These are phyloP conservation scores for Dendrolimus pini DNA, from an alignment of 2,888 invertebrate genomes.

Conservation along the genomic window DNA sequence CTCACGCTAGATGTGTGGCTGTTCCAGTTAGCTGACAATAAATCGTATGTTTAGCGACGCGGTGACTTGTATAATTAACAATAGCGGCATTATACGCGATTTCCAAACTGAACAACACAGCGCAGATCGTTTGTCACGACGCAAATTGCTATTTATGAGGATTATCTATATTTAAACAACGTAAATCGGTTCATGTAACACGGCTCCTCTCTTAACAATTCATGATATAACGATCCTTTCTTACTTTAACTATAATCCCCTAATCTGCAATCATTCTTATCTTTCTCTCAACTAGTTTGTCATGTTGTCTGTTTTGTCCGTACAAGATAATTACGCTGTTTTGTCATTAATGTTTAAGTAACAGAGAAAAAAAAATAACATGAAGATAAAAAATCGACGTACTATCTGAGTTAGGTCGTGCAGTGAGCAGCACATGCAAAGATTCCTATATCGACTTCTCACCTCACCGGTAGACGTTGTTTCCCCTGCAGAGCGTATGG, in stretches of 20 bases:
- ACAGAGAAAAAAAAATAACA: too few relatives aligned
- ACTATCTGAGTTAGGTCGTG: not conserved
- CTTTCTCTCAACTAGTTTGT: constrained; percentile 4
- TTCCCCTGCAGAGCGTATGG: constrained; percentile 34
- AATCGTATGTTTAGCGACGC: constrained; percentile 72
- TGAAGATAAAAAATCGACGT: too few relatives aligned
- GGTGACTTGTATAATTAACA: constrained; percentile 72
- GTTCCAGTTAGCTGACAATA: constrained; percentile 68
- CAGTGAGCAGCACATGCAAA: not conserved
- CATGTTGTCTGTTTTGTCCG: too few relatives aligned
- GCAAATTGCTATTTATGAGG: constrained; percentile 71
- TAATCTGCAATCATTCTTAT: constrained; percentile 25
- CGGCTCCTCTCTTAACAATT: constrained; percentile 11
- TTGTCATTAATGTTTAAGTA: too few relatives aligned
- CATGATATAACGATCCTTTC: not conserved
- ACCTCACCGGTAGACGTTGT: constrained; percentile 18
- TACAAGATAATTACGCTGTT: too few relatives aligned
- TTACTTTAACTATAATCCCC: not conserved
- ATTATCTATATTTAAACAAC: constrained; percentile 53
- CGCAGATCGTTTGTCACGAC: constrained; percentile 66
- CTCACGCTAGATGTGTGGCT: constrained; percentile 57
- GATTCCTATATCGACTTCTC: constrained; percentile 23
- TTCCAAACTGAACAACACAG: constrained; percentile 65
- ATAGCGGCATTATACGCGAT: constrained; percentile 69
- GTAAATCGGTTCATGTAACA: constrained; percentile 37